Evolutionary conservation across 2,113 vertebrate species (phyloP).

Genomic region (Deroptyus accipitrinus): DNA sequence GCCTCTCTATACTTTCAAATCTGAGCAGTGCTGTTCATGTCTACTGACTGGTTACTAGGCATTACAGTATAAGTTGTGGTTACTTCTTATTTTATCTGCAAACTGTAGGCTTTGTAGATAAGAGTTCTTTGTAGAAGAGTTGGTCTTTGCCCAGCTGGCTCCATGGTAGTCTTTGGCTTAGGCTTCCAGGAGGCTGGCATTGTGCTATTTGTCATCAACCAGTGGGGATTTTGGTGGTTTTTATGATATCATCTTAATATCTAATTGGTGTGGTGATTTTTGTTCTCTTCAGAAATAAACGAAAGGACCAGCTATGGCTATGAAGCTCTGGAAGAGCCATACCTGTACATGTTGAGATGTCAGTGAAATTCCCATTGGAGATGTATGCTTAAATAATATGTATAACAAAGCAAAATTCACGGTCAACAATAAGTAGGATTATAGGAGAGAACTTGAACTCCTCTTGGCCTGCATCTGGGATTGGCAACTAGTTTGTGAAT

Average conservation of each 20-base stretch:
- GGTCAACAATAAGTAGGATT: not conserved
- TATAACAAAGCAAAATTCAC: not conserved
- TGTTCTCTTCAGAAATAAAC: not conserved
- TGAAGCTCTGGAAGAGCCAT: not conserved
- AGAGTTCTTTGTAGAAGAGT: not conserved
- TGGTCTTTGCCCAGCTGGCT: not conserved
- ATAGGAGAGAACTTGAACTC: not conserved
- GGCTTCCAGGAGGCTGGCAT: not conserved
- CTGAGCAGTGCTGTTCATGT: not conserved
- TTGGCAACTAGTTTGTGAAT: not conserved
- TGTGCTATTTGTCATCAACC: not conserved
- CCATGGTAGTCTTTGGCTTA: not conserved
- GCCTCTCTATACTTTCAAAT: not conserved
- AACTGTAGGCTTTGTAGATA: not conserved
- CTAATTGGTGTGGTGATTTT: not conserved
- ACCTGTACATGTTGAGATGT: not conserved
- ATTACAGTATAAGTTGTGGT: not conserved
- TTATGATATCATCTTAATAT: not conserved
- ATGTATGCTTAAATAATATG: not conserved
- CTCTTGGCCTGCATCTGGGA: not conserved
- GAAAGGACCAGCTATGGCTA: not conserved
- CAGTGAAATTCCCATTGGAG: not conserved
- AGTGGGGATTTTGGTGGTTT: not conserved
- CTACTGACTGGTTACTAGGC: not conserved
- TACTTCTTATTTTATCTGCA: not conserved